Base-by-base conservation (phyloP, 2,113 vertebrate species). In the Rutilus rutilus region DNA sequence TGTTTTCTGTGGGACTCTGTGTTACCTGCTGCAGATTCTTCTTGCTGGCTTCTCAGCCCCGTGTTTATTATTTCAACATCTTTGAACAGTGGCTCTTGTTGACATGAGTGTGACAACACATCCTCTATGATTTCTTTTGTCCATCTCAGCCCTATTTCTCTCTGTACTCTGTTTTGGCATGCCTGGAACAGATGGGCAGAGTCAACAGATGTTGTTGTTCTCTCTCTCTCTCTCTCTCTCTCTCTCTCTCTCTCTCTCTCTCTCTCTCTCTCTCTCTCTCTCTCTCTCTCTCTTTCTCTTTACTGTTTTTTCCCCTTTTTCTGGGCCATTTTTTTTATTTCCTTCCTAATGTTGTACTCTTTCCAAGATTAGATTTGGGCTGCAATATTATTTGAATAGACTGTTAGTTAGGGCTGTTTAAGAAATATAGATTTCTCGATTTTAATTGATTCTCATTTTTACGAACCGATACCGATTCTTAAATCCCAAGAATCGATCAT, bases 1-100 rank as follows among this genome's bases (percentile, higher is more conserved):
- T 93, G 92, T 93, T 94, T 94, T 92, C 92, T 89, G 59, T 25
- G 91, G 92, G 92, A 93, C 91, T 92, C 83, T 80, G 86, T 42
- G 50, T 89, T 85, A 90, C 86, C 87, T 2, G 80, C n/a, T 1
- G 81, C 23, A 50, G 90, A 87, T 91, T 84, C 83, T 83, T 39
- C 19, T 64, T 19, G 1, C 78, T 88, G 86, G 6, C 45, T 89
- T 89, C 78, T 45, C 77, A 73, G 30, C 86, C 83, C 52, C 39
- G 19, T 84, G 83, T 89, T 92, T 91, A 89, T 92, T 92, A 91
- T 89, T 79, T 86, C 88, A 87, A 90, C 83, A 80, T 79, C 71
- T 25, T 45, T 80, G 73, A 36, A 85, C 86, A 79, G 79, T 92
- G 92, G 91, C 92, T 90, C 88, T 91, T 91, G 89, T 92, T 92